Evolutionary conservation across 2,113 vertebrate species (phyloP), one percentile per base, ranked within the genome.

Genomic region (Heterocephalus glaber): DNA sequence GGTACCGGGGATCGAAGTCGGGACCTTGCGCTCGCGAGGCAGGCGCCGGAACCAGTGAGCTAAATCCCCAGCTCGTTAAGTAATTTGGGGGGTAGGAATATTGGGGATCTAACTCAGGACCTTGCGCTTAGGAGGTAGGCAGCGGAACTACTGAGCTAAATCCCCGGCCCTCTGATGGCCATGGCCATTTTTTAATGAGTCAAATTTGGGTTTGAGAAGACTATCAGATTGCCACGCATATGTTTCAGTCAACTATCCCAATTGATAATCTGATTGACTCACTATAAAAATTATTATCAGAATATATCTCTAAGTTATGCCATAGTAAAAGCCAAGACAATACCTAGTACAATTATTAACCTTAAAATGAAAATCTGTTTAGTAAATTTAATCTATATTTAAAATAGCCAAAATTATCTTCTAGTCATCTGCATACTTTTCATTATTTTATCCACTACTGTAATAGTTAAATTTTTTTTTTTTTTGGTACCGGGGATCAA

Each of bases 271-370:
- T 95, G 35, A 89, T 82, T 94, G 24, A 89, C 41, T 86, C 16
- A 86, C 22, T 86, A 93, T 33, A 93, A 94, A 96, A 95, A 82
- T 56, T 38, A 96, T 49, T 89, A 93, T 12, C 61, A 72, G 66
- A 89, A 95, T 79, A 86, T 41, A 80, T 81, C n/a, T 90, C n/a
- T 83, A 82, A 86, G 74, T 84, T 61, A 83, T 65, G 35, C 56
- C 17, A 49, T 80, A 76, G 92, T 24, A 58, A 35, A 95, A 93
- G 6, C 52, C 81, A 95, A 91, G 28, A 56, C 1, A 90, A 90
- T 84, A 81, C 5, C 65, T 9, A 58, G 10, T 61, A 83, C 22
- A 95, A 52, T 77, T 68, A 92, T 26, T 87, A 26, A 93, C 52
- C 49, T 68, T 89, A 90, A 96, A 89, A 76, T 81, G 19, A 63